Evolutionary conservation across 2,888 invertebrate species (phyloP).

Genomic region (Adineta ricciae): DNA sequence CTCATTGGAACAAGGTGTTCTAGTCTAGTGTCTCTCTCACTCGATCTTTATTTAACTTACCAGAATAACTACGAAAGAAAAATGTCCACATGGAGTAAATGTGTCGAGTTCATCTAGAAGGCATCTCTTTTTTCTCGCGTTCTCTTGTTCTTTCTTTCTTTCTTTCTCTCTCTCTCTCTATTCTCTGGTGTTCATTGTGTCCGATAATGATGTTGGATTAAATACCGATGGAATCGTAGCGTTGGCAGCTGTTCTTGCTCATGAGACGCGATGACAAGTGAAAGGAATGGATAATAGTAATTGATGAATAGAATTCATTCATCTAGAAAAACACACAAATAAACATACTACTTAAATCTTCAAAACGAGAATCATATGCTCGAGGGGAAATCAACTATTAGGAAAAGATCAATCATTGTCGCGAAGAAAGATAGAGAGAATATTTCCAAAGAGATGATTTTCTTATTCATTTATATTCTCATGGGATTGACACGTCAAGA

Average conservation of each 20-base stretch:
- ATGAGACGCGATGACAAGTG: background rate
- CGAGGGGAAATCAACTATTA: background rate
- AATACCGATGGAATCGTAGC: background rate
- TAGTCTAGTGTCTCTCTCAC: background rate
- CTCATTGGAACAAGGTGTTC: background rate
- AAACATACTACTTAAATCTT: background rate
- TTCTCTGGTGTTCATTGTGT: background rate
- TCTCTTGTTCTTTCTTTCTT: background rate
- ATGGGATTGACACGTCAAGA: background rate
- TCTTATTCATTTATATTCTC: background rate
- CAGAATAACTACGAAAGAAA: background rate
- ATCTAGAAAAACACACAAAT: background rate
- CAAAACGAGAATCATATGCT: background rate
- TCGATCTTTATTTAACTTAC: background rate
- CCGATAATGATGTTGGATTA: background rate
- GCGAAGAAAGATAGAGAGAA: background rate
- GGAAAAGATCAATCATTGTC: background rate
- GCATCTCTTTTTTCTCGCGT: background rate
- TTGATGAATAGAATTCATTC: constrained; percentile 1
- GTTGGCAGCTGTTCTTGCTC: background rate
- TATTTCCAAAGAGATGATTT: background rate
- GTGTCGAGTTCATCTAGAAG: constrained; percentile 5
- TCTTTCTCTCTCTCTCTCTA: background rate
- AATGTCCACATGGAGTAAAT: background rate
- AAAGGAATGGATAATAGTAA: background rate